Evolutionary conservation across 2,113 vertebrate species (phyloP), one percentile per base, ranked within the genome.

Genomic region (Tetrao urogallus): DNA sequence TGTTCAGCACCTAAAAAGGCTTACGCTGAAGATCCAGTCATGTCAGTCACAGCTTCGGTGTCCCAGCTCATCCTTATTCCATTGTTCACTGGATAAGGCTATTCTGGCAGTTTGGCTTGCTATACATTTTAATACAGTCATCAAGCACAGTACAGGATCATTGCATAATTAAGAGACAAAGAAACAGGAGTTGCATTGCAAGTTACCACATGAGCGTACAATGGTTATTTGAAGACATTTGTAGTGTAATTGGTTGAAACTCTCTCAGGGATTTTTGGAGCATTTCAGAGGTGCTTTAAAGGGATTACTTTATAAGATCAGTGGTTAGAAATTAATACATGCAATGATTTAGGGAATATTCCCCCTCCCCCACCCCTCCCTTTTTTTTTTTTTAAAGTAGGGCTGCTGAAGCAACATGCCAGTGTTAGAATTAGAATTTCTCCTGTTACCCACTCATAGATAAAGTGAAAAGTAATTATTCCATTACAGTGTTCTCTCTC

Each of bases 191-290:
- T 25, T 86, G 42, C 17, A 42, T 42, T 90, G 67, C 84, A 73
- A 89, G 71, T 87, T 43, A 87, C n/a, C 58, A 57, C 60, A 50
- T 16, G 56, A 81, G 48, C 75, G 2, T 57, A 50, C 61, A 65
- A 65, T 28, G 4, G 38, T 65, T 89, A 81, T 83, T 89, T 91
- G 40, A 91, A 69, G 30, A 17, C 0, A 28, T 77, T 92, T 80
- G 57, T 88, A 71, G 30, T 75, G n/a, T 36, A 94, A 94, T 72
- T 83, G 21, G 56, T 85, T 86, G 38, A 82, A 90, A 91, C 8
- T 71, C 25, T 60, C 32, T 32, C 12, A 5, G 65, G 90, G 69
- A 58, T 72, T 90, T 78, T 54, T 69, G 43, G 74, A 82, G 52
- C n/a, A 17, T 80, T 82, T 88, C 72, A 78, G 47, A 88, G 52